Evolutionary conservation across 1,140 invertebrate genomes (phyloP), one percentile per base, ranked within the genome.

Genomic region (Cydia strobilella): DNA sequence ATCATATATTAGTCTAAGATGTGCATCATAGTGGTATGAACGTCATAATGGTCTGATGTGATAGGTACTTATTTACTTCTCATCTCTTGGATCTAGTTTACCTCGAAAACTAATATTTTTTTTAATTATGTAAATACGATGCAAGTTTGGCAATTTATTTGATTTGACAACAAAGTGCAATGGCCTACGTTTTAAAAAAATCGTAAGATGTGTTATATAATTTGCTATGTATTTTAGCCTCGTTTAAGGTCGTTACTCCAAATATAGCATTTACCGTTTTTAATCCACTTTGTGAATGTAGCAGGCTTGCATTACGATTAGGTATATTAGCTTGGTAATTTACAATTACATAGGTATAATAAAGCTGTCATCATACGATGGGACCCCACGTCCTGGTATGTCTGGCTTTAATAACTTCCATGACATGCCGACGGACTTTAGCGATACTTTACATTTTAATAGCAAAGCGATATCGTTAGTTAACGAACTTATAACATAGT

Each of bases 301-400:
- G 18, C 48, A 51, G 48, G 6, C n/a, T 6, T 10, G 48, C 48
- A 51, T n/a, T 51, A 51, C 18, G 7, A 51, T 18, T 6, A 27
- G 3, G 25, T 27, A 15, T 51, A 51, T 51, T 20, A 59, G 10
- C 13, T 51, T 18, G 4, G 6, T 59, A 20, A 59, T 59, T 59
- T 59, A 20, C 4, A 59, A 59, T 59, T 59, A n/a, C n/a, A n/a
- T n/a, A n/a, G n/a, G n/a, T n/a, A 59, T 59, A 59, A 59, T 59
- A 20, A 59, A 20, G n/a, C 51, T 59, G 6, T 18, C 51, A 54
- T 54, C 51, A 59, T 20, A 20, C 4, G n/a, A 20, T 23, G 20
- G 54, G 20, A 59, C 48, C n/a, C 48, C 48, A 51, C n/a, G 48
- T 18, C 48, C 15, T n/a, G 6, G 48, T 51, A 3, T 18, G 18